Conservation (phyloP, 2,113 vertebrate species). For the Ameiurus melas region DNA sequence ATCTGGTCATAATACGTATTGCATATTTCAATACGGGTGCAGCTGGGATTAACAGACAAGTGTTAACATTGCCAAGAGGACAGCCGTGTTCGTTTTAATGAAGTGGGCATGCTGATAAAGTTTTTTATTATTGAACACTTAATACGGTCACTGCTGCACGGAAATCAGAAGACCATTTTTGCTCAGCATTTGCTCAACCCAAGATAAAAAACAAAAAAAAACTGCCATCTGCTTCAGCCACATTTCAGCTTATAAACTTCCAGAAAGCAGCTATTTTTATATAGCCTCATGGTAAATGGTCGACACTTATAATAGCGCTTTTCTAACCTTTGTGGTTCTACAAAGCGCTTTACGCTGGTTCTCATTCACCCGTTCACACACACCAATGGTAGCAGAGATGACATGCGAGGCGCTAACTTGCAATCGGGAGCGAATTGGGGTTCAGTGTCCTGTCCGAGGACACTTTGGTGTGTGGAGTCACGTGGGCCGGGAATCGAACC, state of each 20-base stretch:
- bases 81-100: background rate
- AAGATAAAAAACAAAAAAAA: too few species aligned
- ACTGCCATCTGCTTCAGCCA: background rate
- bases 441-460: too few species aligned
- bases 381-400: too few species aligned
- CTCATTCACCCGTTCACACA: too few species aligned
- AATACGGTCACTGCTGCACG: background rate
- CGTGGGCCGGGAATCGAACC: too few species aligned
- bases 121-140: background rate
- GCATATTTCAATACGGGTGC: too few species aligned
- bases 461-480: too few species aligned
- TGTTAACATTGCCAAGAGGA: background rate
- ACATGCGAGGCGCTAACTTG: too few species aligned
- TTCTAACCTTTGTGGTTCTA: too few species aligned
- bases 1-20: background rate
- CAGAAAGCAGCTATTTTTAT: background rate
- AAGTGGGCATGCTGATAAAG: background rate
- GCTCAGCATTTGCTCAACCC: background rate
- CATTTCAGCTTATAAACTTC: background rate
- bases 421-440: too few species aligned
- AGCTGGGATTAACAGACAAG: background rate
- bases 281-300: background rate
- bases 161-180: background rate
- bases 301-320: too few species aligned
- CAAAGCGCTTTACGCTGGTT: too few species aligned